Conservation (phyloP, 2,888 invertebrate species). For the Zaprionus bogoriensis region DNA sequence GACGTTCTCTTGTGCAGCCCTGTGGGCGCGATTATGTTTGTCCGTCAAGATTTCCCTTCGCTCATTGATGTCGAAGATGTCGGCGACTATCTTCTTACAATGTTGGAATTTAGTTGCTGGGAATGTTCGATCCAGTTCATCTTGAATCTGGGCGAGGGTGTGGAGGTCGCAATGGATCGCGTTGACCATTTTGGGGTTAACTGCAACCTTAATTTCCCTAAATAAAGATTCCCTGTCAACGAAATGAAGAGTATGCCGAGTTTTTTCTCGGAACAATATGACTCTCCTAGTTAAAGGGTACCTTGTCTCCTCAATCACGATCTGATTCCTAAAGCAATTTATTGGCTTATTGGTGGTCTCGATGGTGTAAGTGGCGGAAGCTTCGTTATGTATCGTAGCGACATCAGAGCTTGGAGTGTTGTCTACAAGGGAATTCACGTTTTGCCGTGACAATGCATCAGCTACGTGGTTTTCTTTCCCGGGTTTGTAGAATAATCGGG, state of each 20-base stretch:
- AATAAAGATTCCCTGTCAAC: not conserved
- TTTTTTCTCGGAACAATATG: not conserved
- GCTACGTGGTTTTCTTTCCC: not conserved
- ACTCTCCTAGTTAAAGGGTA: not conserved
- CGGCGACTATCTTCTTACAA: not conserved
- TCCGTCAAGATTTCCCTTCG: not conserved
- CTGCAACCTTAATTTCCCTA: no score
- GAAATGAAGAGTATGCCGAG: not conserved
- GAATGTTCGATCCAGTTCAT: not conserved
- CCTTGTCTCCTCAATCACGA: not conserved
- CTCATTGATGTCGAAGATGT: not conserved
- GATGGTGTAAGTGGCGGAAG: not conserved
- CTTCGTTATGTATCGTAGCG: not conserved
- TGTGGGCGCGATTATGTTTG: not conserved
- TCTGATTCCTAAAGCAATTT: conserved; percentile 5
- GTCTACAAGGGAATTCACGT: not conserved
- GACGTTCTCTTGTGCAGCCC: no score
- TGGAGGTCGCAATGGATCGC: not conserved
- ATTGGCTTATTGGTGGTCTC: not conserved
- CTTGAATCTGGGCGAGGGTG: not conserved
- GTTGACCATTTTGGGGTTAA: not conserved
- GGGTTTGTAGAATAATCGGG: not conserved
- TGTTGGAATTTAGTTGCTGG: not conserved
- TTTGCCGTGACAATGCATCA: not conserved
- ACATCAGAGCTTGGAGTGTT: not conserved